Evolutionary conservation across 2,888 invertebrate genomes (phyloP), one percentile per base, ranked within the genome.

Genomic region (Empis stercorea): DNA sequence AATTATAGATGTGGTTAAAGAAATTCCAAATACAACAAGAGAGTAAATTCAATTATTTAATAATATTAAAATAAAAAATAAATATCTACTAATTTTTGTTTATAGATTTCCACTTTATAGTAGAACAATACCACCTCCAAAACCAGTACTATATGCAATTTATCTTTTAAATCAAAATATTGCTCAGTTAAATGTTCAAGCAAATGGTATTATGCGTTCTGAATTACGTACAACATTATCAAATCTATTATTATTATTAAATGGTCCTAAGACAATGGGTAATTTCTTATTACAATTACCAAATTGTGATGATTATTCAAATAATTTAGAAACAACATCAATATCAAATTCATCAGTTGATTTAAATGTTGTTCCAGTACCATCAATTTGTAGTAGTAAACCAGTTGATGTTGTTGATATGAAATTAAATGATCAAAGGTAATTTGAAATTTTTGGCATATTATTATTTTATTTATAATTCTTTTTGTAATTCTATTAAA

Each of bases 111-210:
- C 92, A 0, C 69, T 94, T 13, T 91, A 81, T 65, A 78, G 59
- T 32, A 61, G 64, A 20, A 60, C 64, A 16, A 59, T 59, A 44
- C 60, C 68, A 51, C 64, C 65, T 7, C 61, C 65, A 39, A 68
- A 68, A 50, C 58, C 62, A 41, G 61, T 92, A 62, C 81, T 87
- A 51, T 94, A 94, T 67, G 95, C 84, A 5, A 84, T 95, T 52
- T 95, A 87, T 63, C 73, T 95, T 13, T 71, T 96, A 30, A 95
- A 95, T 71, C 94, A 93, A 70, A 93, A 96, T 63, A 86, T 97
- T 52, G 89, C 89, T 1, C 96, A 97, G 68, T 68, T 95, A n/a
- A 65, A 64, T 52, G 64, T 56, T 43, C 64, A 65, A 50, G 59
- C 62, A 46, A 57, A 58, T 41, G 59, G 61, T 16, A 39, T 49